phyloP scores from a whole-genome alignment of 1,140 invertebrate species.

The Drosophila tani region DNA sequence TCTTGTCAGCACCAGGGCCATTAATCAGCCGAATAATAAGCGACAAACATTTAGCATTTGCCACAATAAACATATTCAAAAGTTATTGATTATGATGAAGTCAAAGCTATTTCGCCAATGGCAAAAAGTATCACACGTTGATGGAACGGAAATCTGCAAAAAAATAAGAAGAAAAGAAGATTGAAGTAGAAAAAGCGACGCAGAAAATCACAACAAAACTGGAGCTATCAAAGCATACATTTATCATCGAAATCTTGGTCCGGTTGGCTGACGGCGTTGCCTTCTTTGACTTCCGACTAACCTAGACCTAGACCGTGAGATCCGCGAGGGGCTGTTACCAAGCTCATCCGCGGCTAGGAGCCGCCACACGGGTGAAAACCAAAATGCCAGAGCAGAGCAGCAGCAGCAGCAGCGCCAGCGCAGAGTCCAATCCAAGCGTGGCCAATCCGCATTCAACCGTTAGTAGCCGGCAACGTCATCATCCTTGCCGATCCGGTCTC shows the following conservation, averaged over 20 bases:
- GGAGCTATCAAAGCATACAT: constrained; percentile 64
- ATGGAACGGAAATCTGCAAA: constrained; percentile 38
- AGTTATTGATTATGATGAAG: constrained; percentile 46
- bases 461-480: constrained; percentile 37
- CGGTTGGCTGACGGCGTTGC: constrained; percentile 48
- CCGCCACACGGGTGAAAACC: constrained; percentile 24
- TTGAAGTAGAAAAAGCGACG: constrained; percentile 45
- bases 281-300: constrained; percentile 66
- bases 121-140: constrained; percentile 37
- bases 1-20: constrained; percentile 47
- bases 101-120: constrained; percentile 40
- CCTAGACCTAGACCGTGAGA: constrained; percentile 75
- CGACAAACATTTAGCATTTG: constrained; percentile 49
- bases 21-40: constrained; percentile 54
- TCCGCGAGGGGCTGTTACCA: constrained; percentile 39
- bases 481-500: constrained; percentile 44
- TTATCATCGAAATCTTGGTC: constrained; percentile 74
- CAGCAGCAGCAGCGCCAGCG: background rate
- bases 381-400: constrained; percentile 10
- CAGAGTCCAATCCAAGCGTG: constrained; percentile 30
- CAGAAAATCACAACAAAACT: constrained; percentile 55
- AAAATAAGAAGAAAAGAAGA: constrained; percentile 35
- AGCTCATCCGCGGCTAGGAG: constrained; percentile 33
- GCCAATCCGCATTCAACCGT: constrained; percentile 54
- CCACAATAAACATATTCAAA: constrained; percentile 38